Evolutionary conservation across 2,797 vertebrate species (phyloP), one percentile per base, ranked within the genome.

Genomic region (Sciurus vulgaris): DNA sequence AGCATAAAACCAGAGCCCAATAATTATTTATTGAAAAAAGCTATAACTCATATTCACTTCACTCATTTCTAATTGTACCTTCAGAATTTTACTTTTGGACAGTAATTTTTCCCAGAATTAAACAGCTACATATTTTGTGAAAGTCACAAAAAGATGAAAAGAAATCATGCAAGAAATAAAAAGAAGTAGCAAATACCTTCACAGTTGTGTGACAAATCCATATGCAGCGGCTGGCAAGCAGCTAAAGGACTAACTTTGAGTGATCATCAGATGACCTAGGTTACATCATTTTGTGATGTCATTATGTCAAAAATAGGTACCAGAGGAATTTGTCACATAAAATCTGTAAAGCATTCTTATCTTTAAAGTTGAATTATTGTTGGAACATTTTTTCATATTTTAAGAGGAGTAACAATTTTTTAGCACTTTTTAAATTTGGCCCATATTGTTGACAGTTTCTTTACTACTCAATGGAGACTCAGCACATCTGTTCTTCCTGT

Each of bases 1-100:
- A 47, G 47, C 5, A 81, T n/a, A 30, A 11, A 35, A 35, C 17
- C 82, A 61, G 30, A 77, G 18, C 17, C 49, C 63, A 65, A 35
- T 35, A 76, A 65, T 74, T 78, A 84, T 81, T 95, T 90, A 79
- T 92, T 76, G 56, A 2, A 35, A 93, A 86, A 59, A 70, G 84
- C 2, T 35, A 26, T 63, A 69, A 73, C 3, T 8, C 54, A 56
- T 56, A 56, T 6, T 8, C 54, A 56, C 33, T 82, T 12, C 59
- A 54, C 17, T 74, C 26, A 90, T 2, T 74, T 94, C 1, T 86
- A 92, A 91, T n/a, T 87, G 9, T 76, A 89, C 2, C 3, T 93
- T 95, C 22, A 83, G 63, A 95, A 95, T 70, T 49, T 9, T 2
- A 82, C 1, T 5, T 86, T 91, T 79, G 83, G 5, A 54, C 59